A percentile compares a stretch with the other conserved stretches of the same genome.
Evolutionary conservation across 2,113 vertebrate species (phyloP).

Genomic region (Tupaia tana): DNA sequence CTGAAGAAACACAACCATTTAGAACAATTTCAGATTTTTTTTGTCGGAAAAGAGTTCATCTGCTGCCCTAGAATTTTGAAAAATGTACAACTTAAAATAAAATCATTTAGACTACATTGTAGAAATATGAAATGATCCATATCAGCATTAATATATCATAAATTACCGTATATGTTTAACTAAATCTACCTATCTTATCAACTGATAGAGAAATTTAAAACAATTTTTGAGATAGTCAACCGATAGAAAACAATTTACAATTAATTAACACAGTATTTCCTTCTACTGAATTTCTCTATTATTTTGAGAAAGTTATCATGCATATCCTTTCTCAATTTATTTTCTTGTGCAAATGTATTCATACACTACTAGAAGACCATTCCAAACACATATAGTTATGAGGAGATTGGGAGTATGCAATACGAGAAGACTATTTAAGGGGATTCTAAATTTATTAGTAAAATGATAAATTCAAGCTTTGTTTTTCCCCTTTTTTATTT

Average conservation of each 20-base stretch:
- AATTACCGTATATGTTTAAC: not conserved
- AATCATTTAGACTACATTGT: not conserved
- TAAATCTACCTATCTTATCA: not conserved
- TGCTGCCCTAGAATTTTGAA: not conserved
- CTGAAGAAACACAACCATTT: not conserved
- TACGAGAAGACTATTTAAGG: not conserved
- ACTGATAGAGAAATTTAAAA: not conserved
- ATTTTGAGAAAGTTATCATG: not conserved
- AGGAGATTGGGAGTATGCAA: not conserved
- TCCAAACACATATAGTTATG: not conserved
- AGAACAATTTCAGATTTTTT: not conserved
- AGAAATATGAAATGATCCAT: not conserved
- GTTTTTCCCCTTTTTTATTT: not conserved
- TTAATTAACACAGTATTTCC: not conserved
- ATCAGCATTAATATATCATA: not conserved
- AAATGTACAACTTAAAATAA: conserved; percentile 10
- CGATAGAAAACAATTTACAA: not conserved
- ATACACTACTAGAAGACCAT: not conserved
- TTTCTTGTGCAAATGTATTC: not conserved
- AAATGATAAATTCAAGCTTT: too few relatives aligned
- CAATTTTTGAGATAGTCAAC: not conserved
- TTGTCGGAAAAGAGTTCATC: not conserved
- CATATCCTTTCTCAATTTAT: not conserved
- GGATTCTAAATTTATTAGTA: not conserved
- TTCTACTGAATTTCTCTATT: not conserved